Base-by-base conservation (phyloP, 1,140 invertebrate species). In the Melitaea cinxia region DNA sequence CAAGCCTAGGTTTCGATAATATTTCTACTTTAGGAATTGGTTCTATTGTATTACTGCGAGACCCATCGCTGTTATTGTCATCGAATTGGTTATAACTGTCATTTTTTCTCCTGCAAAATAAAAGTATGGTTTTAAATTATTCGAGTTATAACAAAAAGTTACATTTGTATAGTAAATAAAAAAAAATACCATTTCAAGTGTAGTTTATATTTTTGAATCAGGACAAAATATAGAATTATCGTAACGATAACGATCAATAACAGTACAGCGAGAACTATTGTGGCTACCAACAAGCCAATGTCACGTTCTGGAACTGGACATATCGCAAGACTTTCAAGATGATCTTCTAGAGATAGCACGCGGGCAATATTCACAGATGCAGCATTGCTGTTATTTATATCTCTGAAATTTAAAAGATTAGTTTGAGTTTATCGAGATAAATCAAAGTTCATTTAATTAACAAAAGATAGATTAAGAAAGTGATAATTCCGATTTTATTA, bases 311-410 rank as follows among this genome's bases (percentile, higher is more conserved):
- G 45, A 21, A 75, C 55, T 30, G 68, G 52, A 68, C 70, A 78
- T 76, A 78, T 78, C 73, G 77, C 72, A 17, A 72, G 61, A 68
- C 65, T 68, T 63, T 78, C 78, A 28, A 90, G 75, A 83, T 88
- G 74, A 82, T 88, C 84, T 85, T 85, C 76, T 17, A 90, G 64
- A 30, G 84, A 78, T 79, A 81, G 42, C 12, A 74, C 74, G 15
- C 66, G 70, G 12, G 73, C 74, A 68, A 81, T 56, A 56, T 64
- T 77, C 54, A 77, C 75, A 47, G 72, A 60, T 9, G 58, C 67
- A 50, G 80, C 63, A 33, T 70, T 69, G 55, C 62, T 80, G 45
- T 68, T 78, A 62, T 59, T 80, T 75, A 90, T 80, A 57, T 86
- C 80, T 33, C 88, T 90, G 75, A 59, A 88, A 81, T 19, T n/a